Conservation (phyloP, 2,888 invertebrate species). For the Belgica antarctica region DNA sequence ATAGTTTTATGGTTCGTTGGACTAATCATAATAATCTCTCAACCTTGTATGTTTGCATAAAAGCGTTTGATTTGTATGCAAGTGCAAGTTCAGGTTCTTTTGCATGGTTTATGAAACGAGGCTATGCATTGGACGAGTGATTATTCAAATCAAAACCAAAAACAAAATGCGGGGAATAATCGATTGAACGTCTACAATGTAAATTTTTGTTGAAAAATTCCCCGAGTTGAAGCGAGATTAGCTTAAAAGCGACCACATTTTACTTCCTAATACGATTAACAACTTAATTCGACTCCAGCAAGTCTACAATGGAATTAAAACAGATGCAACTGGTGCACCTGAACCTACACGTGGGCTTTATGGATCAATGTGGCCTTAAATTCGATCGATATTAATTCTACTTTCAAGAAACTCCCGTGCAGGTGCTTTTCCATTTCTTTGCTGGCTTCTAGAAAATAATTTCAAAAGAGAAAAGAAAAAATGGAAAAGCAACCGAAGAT, state of each 20-base stretch:
- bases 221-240: too few relatives aligned
- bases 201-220: too few relatives aligned
- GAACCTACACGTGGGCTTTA: conserved; percentile 7
- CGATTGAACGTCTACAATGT: too few relatives aligned
- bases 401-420: not conserved
- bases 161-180: too few relatives aligned
- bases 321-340: conserved; percentile 6
- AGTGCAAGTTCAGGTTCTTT: conserved; percentile 28
- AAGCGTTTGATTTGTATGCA: not conserved
- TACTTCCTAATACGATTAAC: too few relatives aligned
- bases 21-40: conserved; percentile 20
- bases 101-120: not conserved
- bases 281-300: too few relatives aligned
- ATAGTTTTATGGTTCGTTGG: conserved; percentile 23
- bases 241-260: too few relatives aligned
- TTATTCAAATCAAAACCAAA: too few relatives aligned
- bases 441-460: not conserved
- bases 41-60: conserved; percentile 6
- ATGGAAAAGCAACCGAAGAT: conserved; percentile 4
- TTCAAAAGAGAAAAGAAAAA: not conserved
- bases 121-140: too few relatives aligned
- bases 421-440: conserved; percentile 1
- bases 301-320: not conserved
- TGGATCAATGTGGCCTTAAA: conserved; percentile 7
- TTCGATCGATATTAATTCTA: not conserved